These are phyloP conservation scores for Ctenomys sociabilis DNA, from an alignment of 2,113 vertebrate species.

Conservation along the genomic window DNA sequence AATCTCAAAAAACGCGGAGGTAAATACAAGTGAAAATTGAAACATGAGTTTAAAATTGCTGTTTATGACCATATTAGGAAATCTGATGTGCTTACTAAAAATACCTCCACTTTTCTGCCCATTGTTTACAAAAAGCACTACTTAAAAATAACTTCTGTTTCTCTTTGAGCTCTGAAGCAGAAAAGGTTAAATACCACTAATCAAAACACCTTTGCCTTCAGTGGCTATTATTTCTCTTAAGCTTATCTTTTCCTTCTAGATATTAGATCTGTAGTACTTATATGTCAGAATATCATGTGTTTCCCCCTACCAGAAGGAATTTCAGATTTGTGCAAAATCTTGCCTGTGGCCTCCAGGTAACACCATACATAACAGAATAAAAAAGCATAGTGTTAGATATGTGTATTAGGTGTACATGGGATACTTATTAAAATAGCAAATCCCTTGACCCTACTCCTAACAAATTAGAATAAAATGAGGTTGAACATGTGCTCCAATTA, in stretches of 20 bases:
- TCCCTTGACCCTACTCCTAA: constrained; percentile 28
- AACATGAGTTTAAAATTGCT: constrained; percentile 84
- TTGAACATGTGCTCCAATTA: constrained; percentile 39
- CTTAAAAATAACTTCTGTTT: constrained; percentile 85
- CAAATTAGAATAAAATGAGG: constrained; percentile 45
- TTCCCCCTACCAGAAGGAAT: constrained; percentile 13
- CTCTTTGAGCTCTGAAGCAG: constrained; percentile 84
- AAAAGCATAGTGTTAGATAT: neutral
- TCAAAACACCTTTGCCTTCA: constrained; percentile 81
- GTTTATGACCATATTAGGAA: constrained; percentile 85
- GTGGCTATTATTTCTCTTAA: constrained; percentile 75
- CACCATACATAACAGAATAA: constrained; percentile 36
- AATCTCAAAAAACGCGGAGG: constrained; percentile 93
- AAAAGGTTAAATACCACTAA: constrained; percentile 74
- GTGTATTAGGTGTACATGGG: constrained; percentile 1
- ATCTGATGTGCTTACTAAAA: constrained; percentile 84
- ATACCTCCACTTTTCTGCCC: constrained; percentile 87
- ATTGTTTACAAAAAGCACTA: constrained; percentile 80
- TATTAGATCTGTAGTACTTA: constrained; percentile 56
- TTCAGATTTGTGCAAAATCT: constrained; percentile 57
- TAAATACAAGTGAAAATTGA: constrained; percentile 87
- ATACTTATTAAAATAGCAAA: constrained; percentile 61
- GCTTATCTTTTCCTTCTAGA: constrained; percentile 56
- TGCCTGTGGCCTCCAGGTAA: constrained; percentile 55
- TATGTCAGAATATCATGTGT: constrained; percentile 51